phyloP scores from a whole-genome alignment of 2,888 invertebrate species.

The Muschampia plurimacula region DNA sequence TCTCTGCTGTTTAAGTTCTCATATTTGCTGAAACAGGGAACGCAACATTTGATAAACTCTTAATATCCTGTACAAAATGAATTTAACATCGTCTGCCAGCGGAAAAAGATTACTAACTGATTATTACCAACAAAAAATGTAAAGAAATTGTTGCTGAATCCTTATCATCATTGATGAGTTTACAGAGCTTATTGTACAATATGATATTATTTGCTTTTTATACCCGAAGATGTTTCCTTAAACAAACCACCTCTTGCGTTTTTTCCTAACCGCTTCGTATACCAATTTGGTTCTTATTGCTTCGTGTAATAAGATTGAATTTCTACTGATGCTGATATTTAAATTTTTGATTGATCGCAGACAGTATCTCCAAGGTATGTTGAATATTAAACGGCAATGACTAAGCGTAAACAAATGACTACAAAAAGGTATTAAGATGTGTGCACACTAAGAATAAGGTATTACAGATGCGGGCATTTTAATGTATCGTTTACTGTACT shows the following conservation, averaged over 20 bases:
- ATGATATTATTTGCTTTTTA: constrained; percentile 37
- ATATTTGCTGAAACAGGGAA: neutral
- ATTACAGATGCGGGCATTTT: neutral
- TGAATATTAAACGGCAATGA: constrained; percentile 76
- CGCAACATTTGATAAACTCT: neutral
- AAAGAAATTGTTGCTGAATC: constrained; percentile 18
- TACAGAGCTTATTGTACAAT: constrained; percentile 31
- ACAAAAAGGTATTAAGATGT: constrained; percentile 54
- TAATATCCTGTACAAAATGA: neutral
- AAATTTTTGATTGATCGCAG: constrained; percentile 72
- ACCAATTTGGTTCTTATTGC: neutral
- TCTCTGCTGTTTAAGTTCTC: too few relatives aligned
- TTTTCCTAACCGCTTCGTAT: neutral
- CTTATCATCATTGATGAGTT: constrained; percentile 28
- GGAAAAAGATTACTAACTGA: constrained; percentile 3
- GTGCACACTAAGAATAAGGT: constrained; percentile 16
- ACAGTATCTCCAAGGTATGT: constrained; percentile 68
- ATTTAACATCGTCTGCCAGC: neutral
- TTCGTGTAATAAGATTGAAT: neutral
- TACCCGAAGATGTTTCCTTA: constrained; percentile 31
- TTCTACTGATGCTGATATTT: constrained; percentile 43
- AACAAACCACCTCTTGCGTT: constrained; percentile 34
- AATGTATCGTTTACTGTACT: too few relatives aligned
- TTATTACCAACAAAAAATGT: constrained; percentile 15
- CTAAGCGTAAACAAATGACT: constrained; percentile 77